A percentile compares a stretch with the other conserved stretches of the same genome.
phyloP scores from a whole-genome alignment of 2,888 invertebrate species.

The Eremobia ochroleuca region DNA sequence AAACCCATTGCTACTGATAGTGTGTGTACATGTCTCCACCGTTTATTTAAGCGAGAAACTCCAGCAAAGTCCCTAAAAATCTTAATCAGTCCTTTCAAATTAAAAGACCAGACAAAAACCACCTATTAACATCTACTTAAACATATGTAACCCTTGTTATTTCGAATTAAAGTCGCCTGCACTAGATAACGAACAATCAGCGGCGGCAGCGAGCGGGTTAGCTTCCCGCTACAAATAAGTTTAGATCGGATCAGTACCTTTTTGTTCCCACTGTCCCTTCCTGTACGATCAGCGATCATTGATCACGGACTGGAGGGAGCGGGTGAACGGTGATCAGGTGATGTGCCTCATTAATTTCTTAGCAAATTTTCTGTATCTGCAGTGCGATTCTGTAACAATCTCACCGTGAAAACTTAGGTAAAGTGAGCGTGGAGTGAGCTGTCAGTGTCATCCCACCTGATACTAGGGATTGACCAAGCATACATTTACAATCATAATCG shows the following conservation, averaged over 20 bases:
- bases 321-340: slow-evolving; percentile 34
- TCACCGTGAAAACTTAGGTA: no score
- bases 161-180: slow-evolving; percentile 59
- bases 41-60: background rate
- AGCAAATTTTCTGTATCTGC: background rate
- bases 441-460: no score
- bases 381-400: no score
- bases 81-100: background rate
- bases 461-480: no score
- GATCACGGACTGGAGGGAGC: slow-evolving; percentile 62
- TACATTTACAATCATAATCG: no score
- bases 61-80: background rate
- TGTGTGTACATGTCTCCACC: no score
- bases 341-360: slow-evolving; percentile 53
- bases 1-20: no score
- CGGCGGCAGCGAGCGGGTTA: slow-evolving; percentile 52
- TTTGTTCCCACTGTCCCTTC: slow-evolving; percentile 74
- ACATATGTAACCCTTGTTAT: slow-evolving; percentile 59
- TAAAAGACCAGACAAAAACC: background rate
- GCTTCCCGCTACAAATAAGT: slow-evolving; percentile 69
- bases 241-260: slow-evolving; percentile 76
- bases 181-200: slow-evolving; percentile 66
- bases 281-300: slow-evolving; percentile 77
- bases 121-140: slow-evolving; percentile 42
- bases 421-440: no score